Evolutionary conservation across 2,113 vertebrate species (phyloP), one percentile per base, ranked within the genome.

Genomic region (Poicephalus meyeri): DNA sequence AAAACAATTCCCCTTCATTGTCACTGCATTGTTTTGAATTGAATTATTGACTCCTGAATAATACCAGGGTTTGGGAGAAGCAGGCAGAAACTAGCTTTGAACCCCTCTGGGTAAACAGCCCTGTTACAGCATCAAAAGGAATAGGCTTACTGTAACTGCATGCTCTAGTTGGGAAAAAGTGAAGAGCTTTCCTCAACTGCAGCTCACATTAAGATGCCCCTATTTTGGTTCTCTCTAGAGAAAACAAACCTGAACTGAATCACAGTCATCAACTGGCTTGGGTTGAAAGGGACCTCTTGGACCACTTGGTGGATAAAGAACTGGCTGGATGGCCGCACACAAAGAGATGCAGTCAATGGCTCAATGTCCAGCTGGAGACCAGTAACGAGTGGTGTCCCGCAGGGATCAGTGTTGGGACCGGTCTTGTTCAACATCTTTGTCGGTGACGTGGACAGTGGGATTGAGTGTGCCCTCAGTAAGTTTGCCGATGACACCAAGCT

Each of bases 21-120:
- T 94, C 77, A 69, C 52, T 79, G 72, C 60, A 33, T 63, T 96
- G 60, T 77, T 96, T 91, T 71, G 77, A 81, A 91, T 60, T 86
- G 88, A 81, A 61, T 93, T 92, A 94, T 79, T 72, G 83, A 82
- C 69, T 94, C 80, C 10, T 93, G 58, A 91, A 93, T 89, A 83
- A 92, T 74, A 77, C 24, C 47, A 92, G 65, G 31, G 37, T 80
- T 55, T 81, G 77, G 53, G 13, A 89, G 49, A 81, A 88, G 83
- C 33, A 56, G 47, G 58, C 39, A 87, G 60, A 86, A 92, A 81
- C 31, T 64, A 61, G 64, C 41, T 91, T 84, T 96, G 44, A 92
- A 88, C 2, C 23, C 64, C 37, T 81, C 47, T 83, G 74, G 41
- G 55, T 88, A 93, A 96, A 94, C 17, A 94, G 21, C 18, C 56